Conservation (phyloP, 2,888 invertebrate species). For the Dendrolimus houi region DNA sequence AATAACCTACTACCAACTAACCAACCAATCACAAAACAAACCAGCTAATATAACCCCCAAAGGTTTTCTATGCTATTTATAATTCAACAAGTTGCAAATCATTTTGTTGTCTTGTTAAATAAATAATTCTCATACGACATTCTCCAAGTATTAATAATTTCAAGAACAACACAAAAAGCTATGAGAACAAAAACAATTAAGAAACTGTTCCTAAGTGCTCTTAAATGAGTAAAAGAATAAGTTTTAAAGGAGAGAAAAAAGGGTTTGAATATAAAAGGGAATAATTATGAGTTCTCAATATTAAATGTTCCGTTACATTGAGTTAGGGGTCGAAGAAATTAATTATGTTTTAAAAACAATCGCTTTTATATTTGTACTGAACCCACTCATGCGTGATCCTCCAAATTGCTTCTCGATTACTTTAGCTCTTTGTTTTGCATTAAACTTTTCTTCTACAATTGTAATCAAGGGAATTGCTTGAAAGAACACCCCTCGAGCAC, state of each 20-base stretch:
- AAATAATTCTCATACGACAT: no score
- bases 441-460: constrained; percentile 53
- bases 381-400: constrained; percentile 69
- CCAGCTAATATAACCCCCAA: no score
- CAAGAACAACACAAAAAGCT: neutral
- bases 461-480: constrained; percentile 21
- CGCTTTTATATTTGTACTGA: constrained; percentile 62
- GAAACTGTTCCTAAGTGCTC: constrained; percentile 42
- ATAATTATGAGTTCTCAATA: constrained; percentile 75
- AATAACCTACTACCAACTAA: no score
- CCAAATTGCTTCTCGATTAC: constrained; percentile 73
- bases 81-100: no score
- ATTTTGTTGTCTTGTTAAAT: no score
- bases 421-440: constrained; percentile 68
- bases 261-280: constrained; percentile 67
- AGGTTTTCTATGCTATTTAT: no score
- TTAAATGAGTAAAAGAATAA: constrained; percentile 34
- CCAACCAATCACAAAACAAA: no score
- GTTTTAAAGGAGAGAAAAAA: constrained; percentile 44
- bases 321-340: constrained; percentile 68
- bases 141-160: constrained; percentile 2
- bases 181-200: neutral
- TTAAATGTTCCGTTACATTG: constrained; percentile 71
- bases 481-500: constrained; percentile 10
- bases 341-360: constrained; percentile 76